Conservation (phyloP, 2,113 vertebrate species). For the Tautogolabrus adspersus region DNA sequence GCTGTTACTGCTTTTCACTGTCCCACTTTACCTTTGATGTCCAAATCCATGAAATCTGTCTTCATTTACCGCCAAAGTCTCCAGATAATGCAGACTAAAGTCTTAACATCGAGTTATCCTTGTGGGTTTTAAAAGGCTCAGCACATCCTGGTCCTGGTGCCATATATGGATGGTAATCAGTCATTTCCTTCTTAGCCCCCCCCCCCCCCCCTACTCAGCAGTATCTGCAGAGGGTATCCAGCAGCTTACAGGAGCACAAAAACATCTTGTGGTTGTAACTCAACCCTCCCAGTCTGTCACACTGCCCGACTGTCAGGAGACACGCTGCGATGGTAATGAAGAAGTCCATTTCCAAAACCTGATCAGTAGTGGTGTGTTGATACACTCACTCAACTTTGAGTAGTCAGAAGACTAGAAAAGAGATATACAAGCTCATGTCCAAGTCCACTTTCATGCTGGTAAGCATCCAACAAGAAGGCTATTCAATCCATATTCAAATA, state of each 20-base stretch:
- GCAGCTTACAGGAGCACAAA: background rate
- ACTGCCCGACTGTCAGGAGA: background rate
- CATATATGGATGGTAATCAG: conserved; percentile 48
- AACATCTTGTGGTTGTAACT: conserved; percentile 1
- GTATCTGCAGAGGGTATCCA: background rate
- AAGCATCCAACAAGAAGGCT: too few relatives aligned
- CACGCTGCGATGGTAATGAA: background rate
- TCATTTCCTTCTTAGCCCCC: conserved; percentile 38
- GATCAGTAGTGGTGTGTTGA: background rate
- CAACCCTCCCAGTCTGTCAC: background rate
- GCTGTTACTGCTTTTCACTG: background rate
- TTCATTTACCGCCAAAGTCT: conserved; percentile 45
- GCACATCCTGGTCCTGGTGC: conserved; percentile 29
- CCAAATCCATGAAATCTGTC: conserved; percentile 22
- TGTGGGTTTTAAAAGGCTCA: conserved; percentile 64
- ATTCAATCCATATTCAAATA: too few relatives aligned
- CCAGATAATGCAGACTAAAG: conserved; percentile 55
- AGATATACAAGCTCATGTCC: too few relatives aligned
- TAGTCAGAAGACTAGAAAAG: too few relatives aligned
- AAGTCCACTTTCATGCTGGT: too few relatives aligned
- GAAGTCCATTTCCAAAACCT: background rate
- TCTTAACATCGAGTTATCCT: conserved; percentile 47
- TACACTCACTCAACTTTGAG: too few relatives aligned
- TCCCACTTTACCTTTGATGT: conserved; percentile 14
- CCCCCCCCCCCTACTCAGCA: background rate